Conservation (phyloP, 2,797 vertebrate species). For the Sebastes diploproa region DNA sequence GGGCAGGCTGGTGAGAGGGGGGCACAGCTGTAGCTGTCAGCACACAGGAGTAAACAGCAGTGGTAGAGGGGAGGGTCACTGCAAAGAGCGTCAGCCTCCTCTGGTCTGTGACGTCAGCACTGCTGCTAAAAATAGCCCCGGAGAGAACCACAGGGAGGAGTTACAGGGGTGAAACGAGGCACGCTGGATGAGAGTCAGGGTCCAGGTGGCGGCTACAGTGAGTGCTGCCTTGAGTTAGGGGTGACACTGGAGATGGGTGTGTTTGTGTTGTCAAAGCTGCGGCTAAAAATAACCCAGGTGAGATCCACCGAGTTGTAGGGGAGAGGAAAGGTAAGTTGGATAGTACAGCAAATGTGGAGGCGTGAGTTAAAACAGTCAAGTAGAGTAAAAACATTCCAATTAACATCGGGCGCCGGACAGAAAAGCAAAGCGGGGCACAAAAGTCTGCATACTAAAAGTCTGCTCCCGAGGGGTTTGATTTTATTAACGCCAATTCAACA, state of each 20-base stretch:
- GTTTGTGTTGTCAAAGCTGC: constrained; percentile 36
- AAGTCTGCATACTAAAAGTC: constrained; percentile 6
- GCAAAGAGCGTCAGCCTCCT: constrained; percentile 56
- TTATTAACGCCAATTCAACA: constrained; percentile 27
- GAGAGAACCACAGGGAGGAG: constrained; percentile 41
- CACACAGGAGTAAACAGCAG: constrained; percentile 55
- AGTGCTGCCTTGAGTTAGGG: constrained; percentile 24
- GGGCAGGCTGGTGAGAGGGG: constrained; percentile 22
- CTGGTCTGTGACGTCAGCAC: constrained; percentile 75
- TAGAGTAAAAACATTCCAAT: constrained; percentile 8
- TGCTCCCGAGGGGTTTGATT: not conserved
- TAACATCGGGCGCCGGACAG: not conserved
- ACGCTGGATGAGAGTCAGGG: constrained; percentile 33
- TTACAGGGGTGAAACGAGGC: constrained; percentile 45
- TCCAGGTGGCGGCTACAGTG: constrained; percentile 46
- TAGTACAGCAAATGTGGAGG: constrained; percentile 2
- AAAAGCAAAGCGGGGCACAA: not conserved
- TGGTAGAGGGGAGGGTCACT: constrained; percentile 50
- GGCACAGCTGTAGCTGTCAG: constrained; percentile 75
- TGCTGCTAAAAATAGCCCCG: constrained; percentile 75
- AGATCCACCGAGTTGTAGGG: not conserved
- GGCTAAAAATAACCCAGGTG: constrained; percentile 62
- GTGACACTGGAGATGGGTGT: constrained; percentile 44
- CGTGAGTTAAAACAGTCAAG: constrained; percentile 6
- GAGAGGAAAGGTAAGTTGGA: constrained; percentile 20